phyloP scores from a whole-genome alignment of 1,140 invertebrate genomes.

The Chrysopa pallens region DNA sequence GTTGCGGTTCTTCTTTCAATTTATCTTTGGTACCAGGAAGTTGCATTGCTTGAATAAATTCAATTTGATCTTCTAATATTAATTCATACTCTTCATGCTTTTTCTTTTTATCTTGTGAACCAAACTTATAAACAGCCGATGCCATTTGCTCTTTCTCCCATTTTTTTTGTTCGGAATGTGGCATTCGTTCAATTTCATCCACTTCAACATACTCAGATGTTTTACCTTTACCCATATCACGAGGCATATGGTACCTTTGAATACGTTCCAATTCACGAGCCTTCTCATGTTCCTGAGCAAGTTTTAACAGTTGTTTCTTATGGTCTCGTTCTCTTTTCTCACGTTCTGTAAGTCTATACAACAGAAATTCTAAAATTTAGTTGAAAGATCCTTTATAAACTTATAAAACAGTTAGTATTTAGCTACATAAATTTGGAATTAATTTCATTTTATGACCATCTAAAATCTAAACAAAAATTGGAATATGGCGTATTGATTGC shows the following conservation, averaged over 20 bases:
- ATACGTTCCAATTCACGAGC: slow-evolving; percentile 82
- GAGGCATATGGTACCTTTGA: slow-evolving; percentile 86
- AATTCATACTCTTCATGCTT: slow-evolving; percentile 80
- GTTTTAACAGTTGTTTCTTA: slow-evolving; percentile 75
- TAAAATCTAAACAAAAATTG: too few species aligned
- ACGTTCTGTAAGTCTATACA: slow-evolving; percentile 57
- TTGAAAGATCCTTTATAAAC: too few species aligned
- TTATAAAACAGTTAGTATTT: too few species aligned
- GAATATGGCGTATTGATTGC: too few species aligned
- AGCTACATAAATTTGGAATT: too few species aligned
- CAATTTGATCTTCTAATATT: slow-evolving; percentile 89
- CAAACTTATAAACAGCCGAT: slow-evolving; percentile 83
- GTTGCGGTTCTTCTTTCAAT: slow-evolving; percentile 30
- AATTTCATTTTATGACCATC: too few species aligned
- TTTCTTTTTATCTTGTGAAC: slow-evolving; percentile 62
- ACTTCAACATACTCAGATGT: slow-evolving; percentile 68
- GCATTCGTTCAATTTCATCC: slow-evolving; percentile 66
- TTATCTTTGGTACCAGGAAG: slow-evolving; percentile 53
- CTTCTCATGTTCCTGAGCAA: slow-evolving; percentile 91
- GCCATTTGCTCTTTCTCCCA: slow-evolving; percentile 97
- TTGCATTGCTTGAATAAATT: slow-evolving; percentile 88
- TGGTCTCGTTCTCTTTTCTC: slow-evolving; percentile 75
- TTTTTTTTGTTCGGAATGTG: slow-evolving; percentile 87
- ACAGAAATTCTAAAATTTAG: slow-evolving; percentile 6
- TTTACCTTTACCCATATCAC: slow-evolving; percentile 50